A percentile compares a stretch with the other conserved stretches of the same genome.
phyloP scores from a whole-genome alignment of 2,888 invertebrate species.

The Drosophila seclusa region DNA sequence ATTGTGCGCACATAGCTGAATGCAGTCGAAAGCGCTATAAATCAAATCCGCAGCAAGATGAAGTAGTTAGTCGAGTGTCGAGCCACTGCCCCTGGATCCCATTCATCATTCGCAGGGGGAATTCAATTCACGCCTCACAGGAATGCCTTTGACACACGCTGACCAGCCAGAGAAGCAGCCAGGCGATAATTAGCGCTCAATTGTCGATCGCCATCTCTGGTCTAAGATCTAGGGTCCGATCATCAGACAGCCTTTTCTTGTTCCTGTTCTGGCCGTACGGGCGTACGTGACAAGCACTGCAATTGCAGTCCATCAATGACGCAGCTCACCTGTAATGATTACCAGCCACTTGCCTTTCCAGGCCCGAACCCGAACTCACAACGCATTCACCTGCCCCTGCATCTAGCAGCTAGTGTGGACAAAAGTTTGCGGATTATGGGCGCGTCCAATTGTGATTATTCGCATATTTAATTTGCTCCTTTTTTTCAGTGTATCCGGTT shows the following conservation, averaged over 20 bases:
- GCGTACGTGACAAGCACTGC: slow-evolving; percentile 72
- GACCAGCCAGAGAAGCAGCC: slow-evolving; percentile 16
- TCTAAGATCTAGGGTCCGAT: slow-evolving; percentile 8
- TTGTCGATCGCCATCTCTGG: slow-evolving; percentile 68
- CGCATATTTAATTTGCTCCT: slow-evolving; percentile 49
- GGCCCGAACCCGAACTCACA: background rate
- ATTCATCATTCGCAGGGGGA: slow-evolving; percentile 52
- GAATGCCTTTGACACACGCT: slow-evolving; percentile 64
- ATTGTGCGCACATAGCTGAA: slow-evolving; percentile 61
- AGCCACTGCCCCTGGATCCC: slow-evolving; percentile 27
- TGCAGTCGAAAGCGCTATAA: slow-evolving; percentile 55
- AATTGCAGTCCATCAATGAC: slow-evolving; percentile 68
- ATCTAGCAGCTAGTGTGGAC: slow-evolving; percentile 23
- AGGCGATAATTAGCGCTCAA: slow-evolving; percentile 78
- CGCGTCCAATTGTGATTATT: slow-evolving; percentile 57
- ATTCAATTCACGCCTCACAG: slow-evolving; percentile 77
- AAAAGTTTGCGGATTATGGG: slow-evolving; percentile 55
- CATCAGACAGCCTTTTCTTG: slow-evolving; percentile 27
- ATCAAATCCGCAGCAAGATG: slow-evolving; percentile 61
- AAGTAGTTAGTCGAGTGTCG: slow-evolving; percentile 45
- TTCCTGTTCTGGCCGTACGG: slow-evolving; percentile 5
- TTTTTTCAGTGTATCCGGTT: slow-evolving; percentile 36
- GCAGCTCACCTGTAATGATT: slow-evolving; percentile 52
- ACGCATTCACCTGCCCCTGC: background rate
- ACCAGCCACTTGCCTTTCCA: slow-evolving; percentile 37